Evolutionary conservation across 1,140 invertebrate species (phyloP).

Genomic region (Mya arenaria): DNA sequence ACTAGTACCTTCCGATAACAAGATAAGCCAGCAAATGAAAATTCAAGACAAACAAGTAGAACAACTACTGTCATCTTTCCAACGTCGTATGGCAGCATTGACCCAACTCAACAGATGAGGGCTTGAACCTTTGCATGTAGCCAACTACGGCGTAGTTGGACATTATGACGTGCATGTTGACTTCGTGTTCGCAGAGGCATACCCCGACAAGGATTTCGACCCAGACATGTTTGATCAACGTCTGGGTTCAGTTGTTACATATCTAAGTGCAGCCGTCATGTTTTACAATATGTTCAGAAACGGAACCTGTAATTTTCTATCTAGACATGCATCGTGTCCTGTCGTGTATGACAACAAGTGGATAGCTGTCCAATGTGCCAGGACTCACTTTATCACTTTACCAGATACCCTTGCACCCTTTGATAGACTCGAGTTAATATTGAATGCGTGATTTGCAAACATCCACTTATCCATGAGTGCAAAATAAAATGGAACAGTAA

Average conservation of each 20-base stretch:
- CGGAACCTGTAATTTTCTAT: not conserved
- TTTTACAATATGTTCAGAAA: not conserved
- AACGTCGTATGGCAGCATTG: not conserved
- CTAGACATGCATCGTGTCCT: slow-evolving; percentile 5
- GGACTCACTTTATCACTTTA: not conserved
- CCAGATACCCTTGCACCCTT: not conserved
- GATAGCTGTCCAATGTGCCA: not conserved
- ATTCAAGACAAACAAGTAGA: not conserved
- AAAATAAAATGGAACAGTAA: too few relatives aligned
- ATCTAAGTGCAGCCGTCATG: not conserved
- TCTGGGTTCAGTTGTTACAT: not conserved
- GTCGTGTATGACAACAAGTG: not conserved
- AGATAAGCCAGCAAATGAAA: not conserved
- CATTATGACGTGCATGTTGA: slow-evolving; percentile 1
- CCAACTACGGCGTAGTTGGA: slow-evolving; percentile 2
- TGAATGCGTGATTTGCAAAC: too few relatives aligned
- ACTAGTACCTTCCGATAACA: not conserved
- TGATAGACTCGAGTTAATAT: too few relatives aligned
- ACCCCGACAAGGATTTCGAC: not conserved
- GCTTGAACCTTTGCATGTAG: not conserved
- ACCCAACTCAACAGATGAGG: not conserved
- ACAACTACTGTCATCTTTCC: not conserved
- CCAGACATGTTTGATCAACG: not conserved
- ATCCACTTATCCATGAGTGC: too few relatives aligned
- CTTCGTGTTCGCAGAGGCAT: too few relatives aligned